phyloP scores from a whole-genome alignment of 2,888 invertebrate species.

The Xestia xanthographa region DNA sequence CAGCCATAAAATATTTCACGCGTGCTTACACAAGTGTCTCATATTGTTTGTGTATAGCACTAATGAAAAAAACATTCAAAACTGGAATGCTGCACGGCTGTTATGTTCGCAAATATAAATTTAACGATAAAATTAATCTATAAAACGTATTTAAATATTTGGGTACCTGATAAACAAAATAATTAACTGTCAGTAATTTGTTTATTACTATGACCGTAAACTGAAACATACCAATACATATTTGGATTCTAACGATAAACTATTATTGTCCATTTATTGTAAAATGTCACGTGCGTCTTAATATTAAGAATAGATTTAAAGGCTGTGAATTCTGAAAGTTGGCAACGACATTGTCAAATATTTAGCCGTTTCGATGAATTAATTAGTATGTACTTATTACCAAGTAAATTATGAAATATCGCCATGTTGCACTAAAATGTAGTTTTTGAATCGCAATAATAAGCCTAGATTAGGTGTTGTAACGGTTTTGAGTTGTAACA shows the following conservation, averaged over 20 bases:
- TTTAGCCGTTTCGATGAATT: neutral
- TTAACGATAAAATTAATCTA: constrained; percentile 13
- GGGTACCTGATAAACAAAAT: neutral
- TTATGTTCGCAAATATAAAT: constrained; percentile 7
- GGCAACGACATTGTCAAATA: neutral
- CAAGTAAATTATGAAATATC: neutral
- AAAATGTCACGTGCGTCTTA: constrained; percentile 50
- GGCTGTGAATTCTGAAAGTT: neutral
- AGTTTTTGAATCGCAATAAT: neutral
- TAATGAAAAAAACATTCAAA: neutral
- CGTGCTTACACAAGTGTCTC: constrained; percentile 6
- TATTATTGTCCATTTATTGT: constrained; percentile 37
- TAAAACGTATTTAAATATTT: neutral
- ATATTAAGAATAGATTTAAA: constrained; percentile 53
- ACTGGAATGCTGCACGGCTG: neutral
- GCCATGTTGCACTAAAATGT: neutral
- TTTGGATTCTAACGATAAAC: constrained; percentile 15
- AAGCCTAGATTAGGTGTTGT: neutral
- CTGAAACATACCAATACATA: constrained; percentile 7
- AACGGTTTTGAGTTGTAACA: neutral
- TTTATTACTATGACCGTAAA: constrained; percentile 11
- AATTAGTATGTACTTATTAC: neutral
- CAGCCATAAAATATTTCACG: neutral
- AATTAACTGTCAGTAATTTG: neutral
- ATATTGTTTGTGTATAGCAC: neutral